Base-by-base conservation (phyloP, 1,140 invertebrate genomes). In the Coenobita brevimanus region DNA sequence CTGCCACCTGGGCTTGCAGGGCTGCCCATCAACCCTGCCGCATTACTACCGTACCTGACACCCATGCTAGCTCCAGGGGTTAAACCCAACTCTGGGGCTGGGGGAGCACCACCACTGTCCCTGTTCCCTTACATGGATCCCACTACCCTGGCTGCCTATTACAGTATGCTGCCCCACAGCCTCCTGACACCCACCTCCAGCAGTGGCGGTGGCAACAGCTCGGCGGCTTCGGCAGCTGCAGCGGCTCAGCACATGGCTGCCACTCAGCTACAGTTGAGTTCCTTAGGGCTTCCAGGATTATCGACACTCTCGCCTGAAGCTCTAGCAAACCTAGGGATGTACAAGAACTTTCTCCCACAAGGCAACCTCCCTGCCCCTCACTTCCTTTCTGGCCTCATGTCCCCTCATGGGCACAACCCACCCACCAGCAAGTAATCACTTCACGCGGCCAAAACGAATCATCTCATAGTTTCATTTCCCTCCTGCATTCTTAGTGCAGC, bases 341-440 rank as follows among this genome's bases (percentile, higher is more conserved):
- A 90, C 82, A 90, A 90, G 84, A 90, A 89, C 62, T 89, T 89
- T 81, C 84, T 90, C 38, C 87, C 87, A 36, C 84, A 89, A 69
- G 89, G 89, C 3, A 83, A 69, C 76, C 62, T 90, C 54, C 90
- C 90, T 24, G 86, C 90, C 67, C 83, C 90, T 36, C 90, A 90
- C 69, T 90, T 90, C 67, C 83, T 90, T 27, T 89, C 90, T 30
- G 90, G 87, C 71, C 90, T 90, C 27, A 89, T 90, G 90, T 90
- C 90, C 27, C 90, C 90, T 50, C 79, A 88, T 43, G 60, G 60
- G 24, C 86, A 88, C 50, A 88, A 82, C 73, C 79, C 86, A 41
- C 86, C 86, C 86, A 88, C 78, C 36, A 88, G 76, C 64, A 88
- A 88, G 85, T 88, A 88, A 88, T 17, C 50, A 33, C 41, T 73